These are phyloP conservation scores for Falcunculus frontatus DNA, from an alignment of 2,113 vertebrate genomes.

Conservation along the genomic window DNA sequence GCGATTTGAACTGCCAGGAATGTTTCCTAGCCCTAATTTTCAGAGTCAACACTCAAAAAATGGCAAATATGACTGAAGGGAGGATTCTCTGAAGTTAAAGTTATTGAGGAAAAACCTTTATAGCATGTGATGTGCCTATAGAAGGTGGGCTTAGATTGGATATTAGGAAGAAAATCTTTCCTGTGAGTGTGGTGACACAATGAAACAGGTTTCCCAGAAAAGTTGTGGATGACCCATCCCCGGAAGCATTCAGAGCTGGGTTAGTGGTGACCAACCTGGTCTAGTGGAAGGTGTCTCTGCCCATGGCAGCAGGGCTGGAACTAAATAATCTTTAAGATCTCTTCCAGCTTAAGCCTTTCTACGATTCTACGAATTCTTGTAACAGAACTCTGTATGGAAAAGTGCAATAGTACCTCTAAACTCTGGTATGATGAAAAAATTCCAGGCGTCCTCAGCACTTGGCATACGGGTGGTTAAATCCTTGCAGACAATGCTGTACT, in stretches of 20 bases:
- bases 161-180: not conserved
- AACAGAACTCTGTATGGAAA: not conserved
- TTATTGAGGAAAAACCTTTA: not conserved
- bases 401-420: not conserved
- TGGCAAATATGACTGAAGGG: not conserved
- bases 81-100: not conserved
- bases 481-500: not conserved
- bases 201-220: not conserved
- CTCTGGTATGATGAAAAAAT: not conserved
- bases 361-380: not conserved
- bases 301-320: not conserved
- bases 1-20: not conserved
- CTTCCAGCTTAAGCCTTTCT: not conserved
- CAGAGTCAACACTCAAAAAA: not conserved
- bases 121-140: not conserved
- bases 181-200: not conserved
- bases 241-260: not conserved
- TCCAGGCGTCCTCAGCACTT: not conserved
- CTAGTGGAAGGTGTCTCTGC: not conserved
- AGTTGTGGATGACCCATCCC: not conserved
- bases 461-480: rapidly evolving
- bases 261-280: not conserved
- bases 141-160: not conserved
- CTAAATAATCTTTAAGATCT: not conserved
- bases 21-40: not conserved